Conservation (phyloP, 2,888 invertebrate genomes). For the Onchidella celtica region DNA sequence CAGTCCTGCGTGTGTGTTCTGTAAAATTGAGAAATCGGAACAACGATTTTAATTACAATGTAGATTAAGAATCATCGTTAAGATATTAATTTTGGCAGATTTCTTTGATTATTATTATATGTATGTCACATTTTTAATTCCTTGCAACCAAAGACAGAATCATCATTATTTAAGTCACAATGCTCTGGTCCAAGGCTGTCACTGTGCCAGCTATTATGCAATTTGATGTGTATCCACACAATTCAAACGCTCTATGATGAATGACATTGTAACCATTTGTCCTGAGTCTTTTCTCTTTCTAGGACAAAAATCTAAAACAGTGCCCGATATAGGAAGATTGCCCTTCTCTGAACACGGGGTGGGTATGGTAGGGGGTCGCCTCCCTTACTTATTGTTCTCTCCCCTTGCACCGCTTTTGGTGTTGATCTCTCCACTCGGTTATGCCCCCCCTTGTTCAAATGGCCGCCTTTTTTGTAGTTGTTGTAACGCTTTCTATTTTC, state of each 20-base stretch:
- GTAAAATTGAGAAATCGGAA: too few species aligned
- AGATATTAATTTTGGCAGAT: conserved; percentile 4
- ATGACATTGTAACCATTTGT: conserved; percentile 11
- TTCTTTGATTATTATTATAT: not conserved
- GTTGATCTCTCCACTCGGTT: conserved; percentile 46
- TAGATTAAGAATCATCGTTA: too few species aligned
- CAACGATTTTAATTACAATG: too few species aligned
- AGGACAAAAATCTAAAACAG: conserved; percentile 39
- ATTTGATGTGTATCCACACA: conserved; percentile 6
- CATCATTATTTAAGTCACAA: not conserved
- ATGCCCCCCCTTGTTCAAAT: conserved; percentile 43
- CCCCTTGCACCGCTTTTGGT: conserved; percentile 53
- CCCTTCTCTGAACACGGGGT: conserved; percentile 48
- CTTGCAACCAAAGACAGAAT: conserved; percentile 49
- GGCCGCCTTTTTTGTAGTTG: conserved; percentile 42
- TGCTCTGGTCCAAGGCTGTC: too few species aligned
- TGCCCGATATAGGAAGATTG: conserved; percentile 39
- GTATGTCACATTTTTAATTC: not conserved
- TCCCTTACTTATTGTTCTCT: conserved; percentile 48
- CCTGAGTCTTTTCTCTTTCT: conserved; percentile 30
- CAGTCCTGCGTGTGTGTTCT: too few species aligned
- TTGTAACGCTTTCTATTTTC: conserved; percentile 49
- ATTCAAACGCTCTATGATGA: not conserved
- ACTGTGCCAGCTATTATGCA: too few species aligned
- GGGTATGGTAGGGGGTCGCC: conserved; percentile 47